These are phyloP conservation scores for Poeciliopsis prolifica DNA, from an alignment of 2,113 vertebrate genomes.

Conservation along the genomic window DNA sequence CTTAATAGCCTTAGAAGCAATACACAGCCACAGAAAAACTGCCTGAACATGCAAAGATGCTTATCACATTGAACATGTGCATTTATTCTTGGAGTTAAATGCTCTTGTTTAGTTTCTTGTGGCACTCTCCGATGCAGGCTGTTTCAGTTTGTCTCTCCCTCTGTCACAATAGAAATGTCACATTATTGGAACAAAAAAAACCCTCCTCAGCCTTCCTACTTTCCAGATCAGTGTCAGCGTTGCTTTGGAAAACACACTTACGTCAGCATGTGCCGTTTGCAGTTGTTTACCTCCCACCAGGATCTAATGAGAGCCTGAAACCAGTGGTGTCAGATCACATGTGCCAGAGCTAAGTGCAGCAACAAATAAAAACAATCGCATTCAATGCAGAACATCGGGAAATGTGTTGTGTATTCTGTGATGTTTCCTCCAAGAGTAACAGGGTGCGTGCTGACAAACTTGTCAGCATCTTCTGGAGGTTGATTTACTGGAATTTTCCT, in stretches of 20 bases:
- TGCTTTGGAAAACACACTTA: constrained; percentile 6
- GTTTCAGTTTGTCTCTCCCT: background rate
- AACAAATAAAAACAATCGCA: background rate
- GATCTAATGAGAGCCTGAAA: constrained; percentile 16
- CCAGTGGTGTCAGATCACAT: background rate
- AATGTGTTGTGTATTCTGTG: background rate
- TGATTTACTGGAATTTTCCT: background rate
- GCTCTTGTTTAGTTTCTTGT: background rate
- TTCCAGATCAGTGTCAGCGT: background rate
- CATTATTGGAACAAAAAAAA: background rate
- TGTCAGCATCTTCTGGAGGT: background rate
- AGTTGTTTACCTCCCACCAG: constrained; percentile 14
- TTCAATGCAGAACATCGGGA: background rate
- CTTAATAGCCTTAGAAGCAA: constrained; percentile 1
- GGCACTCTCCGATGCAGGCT: background rate
- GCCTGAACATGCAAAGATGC: background rate
- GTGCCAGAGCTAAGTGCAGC: background rate
- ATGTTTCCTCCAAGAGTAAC: background rate
- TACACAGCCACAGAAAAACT: background rate
- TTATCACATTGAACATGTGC: background rate
- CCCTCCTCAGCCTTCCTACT: background rate
- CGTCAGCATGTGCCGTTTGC: background rate
- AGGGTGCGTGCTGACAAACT: background rate
- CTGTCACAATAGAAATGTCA: background rate
- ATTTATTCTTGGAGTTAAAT: background rate